Conservation (phyloP, 2,888 invertebrate species). For the Hirtodrosophila alboralis region DNA sequence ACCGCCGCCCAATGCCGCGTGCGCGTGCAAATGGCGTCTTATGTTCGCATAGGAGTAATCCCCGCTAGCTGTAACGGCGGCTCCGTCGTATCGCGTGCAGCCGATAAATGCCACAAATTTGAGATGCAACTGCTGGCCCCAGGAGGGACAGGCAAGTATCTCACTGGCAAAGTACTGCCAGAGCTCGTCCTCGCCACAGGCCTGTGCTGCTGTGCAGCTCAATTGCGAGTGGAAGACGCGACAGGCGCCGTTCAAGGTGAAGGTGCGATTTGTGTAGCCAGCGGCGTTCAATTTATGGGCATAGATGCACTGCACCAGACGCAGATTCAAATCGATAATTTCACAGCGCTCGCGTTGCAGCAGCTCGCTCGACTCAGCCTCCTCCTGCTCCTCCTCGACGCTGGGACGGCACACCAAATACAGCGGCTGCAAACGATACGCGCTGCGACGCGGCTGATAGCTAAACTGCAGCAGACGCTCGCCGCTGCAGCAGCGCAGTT, state of each 20-base stretch:
- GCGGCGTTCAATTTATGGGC: constrained; percentile 94
- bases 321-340: constrained; percentile 90
- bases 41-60: constrained; percentile 89
- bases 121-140: constrained; percentile 84
- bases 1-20: constrained; percentile 96
- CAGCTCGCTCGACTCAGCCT: constrained; percentile 84
- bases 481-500: constrained; percentile 61
- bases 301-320: constrained; percentile 93
- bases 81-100: constrained; percentile 91
- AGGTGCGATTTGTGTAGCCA: constrained; percentile 89
- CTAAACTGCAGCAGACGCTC: constrained; percentile 47
- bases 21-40: constrained; percentile 89
- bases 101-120: constrained; percentile 96
- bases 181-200: constrained; percentile 90
- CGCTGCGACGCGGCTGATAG: constrained; percentile 49
- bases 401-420: constrained; percentile 93
- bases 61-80: constrained; percentile 85
- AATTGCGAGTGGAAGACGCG: constrained; percentile 90
- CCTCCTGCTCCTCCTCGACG: constrained; percentile 84
- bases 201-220: constrained; percentile 88
- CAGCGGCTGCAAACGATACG: constrained; percentile 86
- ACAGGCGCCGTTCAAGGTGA: constrained; percentile 91
- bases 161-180: constrained; percentile 94
- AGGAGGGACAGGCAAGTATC: constrained; percentile 88
- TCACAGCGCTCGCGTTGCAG: constrained; percentile 87